These are phyloP conservation scores for Porites divaricata DNA, from an alignment of 92 coral and sea anemone genomes.

Conservation along the genomic window DNA sequence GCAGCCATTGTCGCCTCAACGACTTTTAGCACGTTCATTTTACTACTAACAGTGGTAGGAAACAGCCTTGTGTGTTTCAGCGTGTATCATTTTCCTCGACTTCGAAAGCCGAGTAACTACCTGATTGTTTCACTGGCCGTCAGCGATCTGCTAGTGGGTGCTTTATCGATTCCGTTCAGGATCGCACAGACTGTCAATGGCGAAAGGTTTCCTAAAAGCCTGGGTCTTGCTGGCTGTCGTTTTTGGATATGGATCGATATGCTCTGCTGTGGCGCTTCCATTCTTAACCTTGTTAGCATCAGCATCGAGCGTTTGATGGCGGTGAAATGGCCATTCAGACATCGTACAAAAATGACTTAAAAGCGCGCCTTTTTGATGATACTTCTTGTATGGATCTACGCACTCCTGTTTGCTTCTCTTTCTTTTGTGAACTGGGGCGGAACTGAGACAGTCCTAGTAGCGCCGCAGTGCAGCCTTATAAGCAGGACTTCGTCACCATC, in stretches of 20 bases:
- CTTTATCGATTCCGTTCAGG: constrained; percentile 86
- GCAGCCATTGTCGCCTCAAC: constrained; percentile 76
- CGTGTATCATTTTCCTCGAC: constrained; percentile 76
- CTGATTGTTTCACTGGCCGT: constrained; percentile 95
- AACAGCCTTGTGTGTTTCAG: constrained; percentile 90
- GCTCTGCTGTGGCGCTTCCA: constrained; percentile 90
- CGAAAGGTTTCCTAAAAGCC: constrained; percentile 66
- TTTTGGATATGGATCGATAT: constrained; percentile 95
- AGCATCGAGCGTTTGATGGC: constrained; percentile 93
- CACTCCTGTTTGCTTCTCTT: constrained; percentile 70
- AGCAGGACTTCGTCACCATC: constrained; percentile 85
- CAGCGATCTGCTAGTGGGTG: constrained; percentile 87
- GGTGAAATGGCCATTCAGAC: constrained; percentile 82
- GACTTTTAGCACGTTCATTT: constrained; percentile 77
- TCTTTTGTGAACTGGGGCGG: constrained; percentile 88
- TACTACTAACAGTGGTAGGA: constrained; percentile 86
- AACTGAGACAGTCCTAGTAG: constrained; percentile 36
- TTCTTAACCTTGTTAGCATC: constrained; percentile 87
- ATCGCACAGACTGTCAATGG: constrained; percentile 81
- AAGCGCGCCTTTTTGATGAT: constrained; percentile 72
- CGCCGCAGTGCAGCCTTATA: constrained; percentile 74
- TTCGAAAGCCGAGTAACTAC: constrained; percentile 91
- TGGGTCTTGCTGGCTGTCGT: constrained; percentile 82
- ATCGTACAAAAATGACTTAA: constrained; percentile 87
- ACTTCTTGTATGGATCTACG: constrained; percentile 81